A percentile compares a stretch with the other conserved stretches of the same genome.
These are phyloP conservation scores for Trachops cirrhosus DNA, from an alignment of 2,797 vertebrate genomes.

Conservation along the genomic window DNA sequence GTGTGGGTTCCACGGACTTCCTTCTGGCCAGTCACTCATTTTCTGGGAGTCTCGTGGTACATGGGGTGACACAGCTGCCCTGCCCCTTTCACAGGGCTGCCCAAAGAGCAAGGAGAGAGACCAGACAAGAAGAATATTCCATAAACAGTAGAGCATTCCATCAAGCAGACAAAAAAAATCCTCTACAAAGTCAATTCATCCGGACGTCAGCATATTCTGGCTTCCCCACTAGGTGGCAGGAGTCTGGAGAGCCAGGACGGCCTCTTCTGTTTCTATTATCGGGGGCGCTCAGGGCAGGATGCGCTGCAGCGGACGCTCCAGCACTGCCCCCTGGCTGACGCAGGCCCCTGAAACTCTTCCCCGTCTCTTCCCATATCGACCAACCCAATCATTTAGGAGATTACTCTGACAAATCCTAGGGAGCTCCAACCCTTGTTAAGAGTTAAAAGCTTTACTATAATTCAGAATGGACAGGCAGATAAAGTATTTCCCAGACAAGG, in stretches of 20 bases:
- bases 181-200: not conserved
- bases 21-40: not conserved
- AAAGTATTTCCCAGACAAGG: no score
- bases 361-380: not conserved
- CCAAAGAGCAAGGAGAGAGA: not conserved
- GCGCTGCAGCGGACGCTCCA: not conserved
- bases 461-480: no score
- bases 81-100: not conserved
- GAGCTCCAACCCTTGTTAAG: not conserved
- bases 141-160: not conserved
- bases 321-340: not conserved
- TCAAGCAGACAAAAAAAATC: not conserved
- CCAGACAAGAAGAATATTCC: not conserved
- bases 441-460: no score
- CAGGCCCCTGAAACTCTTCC: not conserved
- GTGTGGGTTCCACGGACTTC: not conserved
- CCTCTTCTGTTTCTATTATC: not conserved
- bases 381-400: slow-evolving; percentile 10
- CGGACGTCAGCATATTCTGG: not conserved
- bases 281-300: not conserved
- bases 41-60: not conserved
- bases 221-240: slow-evolving; percentile 66
- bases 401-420: not conserved
- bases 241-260: not conserved
- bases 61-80: not conserved